Evolutionary conservation across 2,888 invertebrate species (phyloP), one percentile per base, ranked within the genome.

Genomic region (Pseudolycoriella hygida): DNA sequence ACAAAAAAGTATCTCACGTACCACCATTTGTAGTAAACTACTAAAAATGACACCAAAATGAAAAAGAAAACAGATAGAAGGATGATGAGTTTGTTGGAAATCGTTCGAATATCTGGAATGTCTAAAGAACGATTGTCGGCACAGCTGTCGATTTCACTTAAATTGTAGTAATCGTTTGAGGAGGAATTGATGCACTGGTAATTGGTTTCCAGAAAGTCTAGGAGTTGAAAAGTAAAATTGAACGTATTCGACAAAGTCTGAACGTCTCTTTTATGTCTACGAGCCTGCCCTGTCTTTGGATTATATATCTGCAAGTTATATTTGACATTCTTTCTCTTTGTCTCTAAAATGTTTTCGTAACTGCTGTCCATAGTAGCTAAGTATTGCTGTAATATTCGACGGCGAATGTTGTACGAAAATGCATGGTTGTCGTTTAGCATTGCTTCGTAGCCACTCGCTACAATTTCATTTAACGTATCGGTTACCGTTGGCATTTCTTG

Each of bases 1-100:
- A 75, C 69, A 39, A 66, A 67, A 50, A 71, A 76, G 53, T 77
- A 75, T 51, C 68, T 68, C 8, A 73, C 63, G 47, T 68, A 64
- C 54, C 74, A 68, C 48, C 74, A 71, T 49, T 74, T 73, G 43
- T 69, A 56, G 47, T 69, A 70, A 5, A 66, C 51, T 1, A 67
- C 42, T 5, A 56, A 44, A 6, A 53, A 52, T 2, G 58, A 25
- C 56, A 49, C 38, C 54, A 48, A 4, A 51, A 55, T n/a, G 60
- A 56, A 19, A 2, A 48, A 47, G 32, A 49, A 18, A 38, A 40
- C 37, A 38, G 46, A 20, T 34, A 48, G 41, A 32, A 48, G 18
- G 20, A 48, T 40, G 6, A 42, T 46, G 15, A 46, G 45, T 34
- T 12, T 40, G 31, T 45, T 45, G 3, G 20, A 30, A 3, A 37